These are phyloP conservation scores for Synodontis membranacea DNA, from an alignment of 2,113 vertebrate species.

Conservation along the genomic window DNA sequence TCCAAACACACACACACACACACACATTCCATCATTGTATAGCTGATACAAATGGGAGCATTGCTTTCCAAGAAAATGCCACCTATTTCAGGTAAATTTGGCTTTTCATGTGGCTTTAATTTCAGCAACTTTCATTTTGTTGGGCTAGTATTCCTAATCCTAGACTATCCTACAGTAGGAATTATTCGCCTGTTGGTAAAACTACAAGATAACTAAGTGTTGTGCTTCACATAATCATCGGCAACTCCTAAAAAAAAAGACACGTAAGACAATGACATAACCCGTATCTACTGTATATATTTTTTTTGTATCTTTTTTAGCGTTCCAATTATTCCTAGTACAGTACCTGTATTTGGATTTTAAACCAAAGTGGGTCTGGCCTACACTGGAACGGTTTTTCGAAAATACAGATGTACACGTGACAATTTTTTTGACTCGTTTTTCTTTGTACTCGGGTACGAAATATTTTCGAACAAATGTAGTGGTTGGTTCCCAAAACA, in stretches of 20 bases:
- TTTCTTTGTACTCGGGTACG: too few relatives aligned
- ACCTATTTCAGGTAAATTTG: constrained; percentile 51
- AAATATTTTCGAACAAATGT: too few relatives aligned
- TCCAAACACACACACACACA: constrained; percentile 4
- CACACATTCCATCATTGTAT: constrained; percentile 15
- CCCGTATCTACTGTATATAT: background rate
- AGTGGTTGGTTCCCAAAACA: too few relatives aligned
- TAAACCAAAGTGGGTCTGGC: background rate
- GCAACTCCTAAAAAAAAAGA: background rate
- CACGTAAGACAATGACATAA: background rate
- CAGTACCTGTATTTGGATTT: background rate
- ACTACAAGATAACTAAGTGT: background rate
- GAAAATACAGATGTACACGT: too few relatives aligned
- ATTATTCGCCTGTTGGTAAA: background rate
- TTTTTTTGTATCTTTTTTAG: background rate
- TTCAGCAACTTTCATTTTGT: background rate
- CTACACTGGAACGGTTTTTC: too few relatives aligned
- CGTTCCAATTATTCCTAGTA: too few relatives aligned
- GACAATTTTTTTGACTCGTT: too few relatives aligned
- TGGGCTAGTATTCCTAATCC: background rate
- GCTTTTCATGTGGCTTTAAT: background rate
- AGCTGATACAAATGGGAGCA: constrained; percentile 69
- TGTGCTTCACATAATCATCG: background rate
- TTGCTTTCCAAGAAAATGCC: constrained; percentile 60
- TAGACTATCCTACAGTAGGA: background rate